Conservation (phyloP, 2,888 invertebrate species). For the Hesperia comma region DNA sequence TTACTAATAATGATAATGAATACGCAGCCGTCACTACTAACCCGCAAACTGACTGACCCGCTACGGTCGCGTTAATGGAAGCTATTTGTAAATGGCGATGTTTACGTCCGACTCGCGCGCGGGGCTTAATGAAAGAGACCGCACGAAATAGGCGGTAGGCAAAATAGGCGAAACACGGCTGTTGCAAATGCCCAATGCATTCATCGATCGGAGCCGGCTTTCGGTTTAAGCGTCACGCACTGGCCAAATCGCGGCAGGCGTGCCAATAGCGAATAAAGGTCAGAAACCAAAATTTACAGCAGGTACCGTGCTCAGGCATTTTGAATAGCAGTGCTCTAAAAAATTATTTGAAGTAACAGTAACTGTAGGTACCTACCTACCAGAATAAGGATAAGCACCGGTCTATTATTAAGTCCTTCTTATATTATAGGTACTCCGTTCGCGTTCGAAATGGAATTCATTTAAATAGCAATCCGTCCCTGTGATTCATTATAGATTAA, state of each 20-base stretch:
- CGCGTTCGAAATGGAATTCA: no score
- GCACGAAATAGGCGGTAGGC: conserved; percentile 26
- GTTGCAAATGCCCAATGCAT: conserved; percentile 23
- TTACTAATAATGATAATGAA: conserved; percentile 8
- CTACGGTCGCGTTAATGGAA: conserved; percentile 22
- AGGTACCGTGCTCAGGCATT: no score
- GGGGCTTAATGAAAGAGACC: conserved; percentile 28
- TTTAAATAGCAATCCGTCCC: no score
- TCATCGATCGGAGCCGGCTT: conserved; percentile 19
- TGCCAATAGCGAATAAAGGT: background rate
- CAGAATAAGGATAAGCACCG: no score
- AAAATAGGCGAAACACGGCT: conserved; percentile 18
- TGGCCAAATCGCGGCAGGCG: background rate
- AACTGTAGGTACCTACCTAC: no score
- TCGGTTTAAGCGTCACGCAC: conserved; percentile 5
- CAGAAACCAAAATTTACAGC: no score
- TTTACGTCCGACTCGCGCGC: conserved; percentile 20
- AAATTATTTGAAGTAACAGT: no score
- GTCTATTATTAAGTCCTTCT: no score
- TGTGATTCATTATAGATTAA: no score
- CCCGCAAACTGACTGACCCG: conserved; percentile 21
- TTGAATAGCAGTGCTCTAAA: no score
- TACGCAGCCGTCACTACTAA: conserved; percentile 17
- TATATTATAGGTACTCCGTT: no score
- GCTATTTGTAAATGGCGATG: conserved; percentile 32